Evolutionary conservation across 2,888 invertebrate species (phyloP), one percentile per base, ranked within the genome.

Genomic region (Hipparchia semele): DNA sequence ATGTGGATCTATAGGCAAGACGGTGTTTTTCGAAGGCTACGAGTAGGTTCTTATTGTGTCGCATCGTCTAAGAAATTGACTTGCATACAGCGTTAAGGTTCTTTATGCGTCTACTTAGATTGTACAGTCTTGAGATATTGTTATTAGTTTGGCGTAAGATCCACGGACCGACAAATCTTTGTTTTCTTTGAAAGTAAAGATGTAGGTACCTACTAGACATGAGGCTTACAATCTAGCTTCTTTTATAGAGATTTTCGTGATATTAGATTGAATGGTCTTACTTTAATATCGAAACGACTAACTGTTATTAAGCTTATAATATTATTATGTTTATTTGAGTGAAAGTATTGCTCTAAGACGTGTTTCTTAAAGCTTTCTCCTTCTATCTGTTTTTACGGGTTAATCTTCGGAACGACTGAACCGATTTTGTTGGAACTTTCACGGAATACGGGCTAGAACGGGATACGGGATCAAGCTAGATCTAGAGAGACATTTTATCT

Each of bases 31-130:
- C 72, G 72, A 59, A 68, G 61, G 61, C 67, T 61, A 7, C 64
- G 60, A 61, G 60, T 64, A 68, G 62, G 56, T 64, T 53, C 56
- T 71, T 68, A 68, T 53, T 68, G 46, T 61, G 67, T 66, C 67
- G 68, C 68, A 59, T 67, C 62, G 60, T 70, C 45, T 62, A 64
- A 62, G 54, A 39, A 69, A 70, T 73, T 59, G 65, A 70, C 58
- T 70, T 70, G 67, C 51, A 67, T 64, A 46, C 56, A 64, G 58
- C 64, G 33, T 59, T 10, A 13, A 62, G 65, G 60, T 58, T 69
- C n/a, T 69, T 61, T 68, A 59, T 68, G 59, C 13, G 59, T 68
- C 59, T 68, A 49, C 49, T 49, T 49, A 68, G 68, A 10, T 58
- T 56, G 53, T 10, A 51, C 49, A 53, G 49, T 49, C 64, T 49